phyloP scores from a whole-genome alignment of 1,140 invertebrate genomes.

The Sinonovacula constricta region DNA sequence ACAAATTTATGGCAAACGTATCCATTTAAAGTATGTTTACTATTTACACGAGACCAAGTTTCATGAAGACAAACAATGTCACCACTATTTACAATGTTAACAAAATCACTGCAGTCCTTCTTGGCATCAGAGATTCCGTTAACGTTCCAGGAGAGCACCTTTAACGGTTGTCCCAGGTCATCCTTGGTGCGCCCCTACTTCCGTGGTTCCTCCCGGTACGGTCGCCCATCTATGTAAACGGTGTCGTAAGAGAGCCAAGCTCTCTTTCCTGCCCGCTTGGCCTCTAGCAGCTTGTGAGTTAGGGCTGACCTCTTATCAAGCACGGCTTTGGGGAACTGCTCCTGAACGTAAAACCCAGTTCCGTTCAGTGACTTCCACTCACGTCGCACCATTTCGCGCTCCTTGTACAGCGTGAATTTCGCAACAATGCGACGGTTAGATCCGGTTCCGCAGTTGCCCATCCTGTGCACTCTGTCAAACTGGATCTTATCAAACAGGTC shows the following conservation, averaged over 20 bases:
- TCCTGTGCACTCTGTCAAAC: slow-evolving; percentile 18
- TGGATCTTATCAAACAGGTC: background rate
- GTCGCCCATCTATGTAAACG: slow-evolving; percentile 9
- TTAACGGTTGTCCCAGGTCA: slow-evolving; percentile 2
- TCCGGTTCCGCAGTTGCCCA: background rate
- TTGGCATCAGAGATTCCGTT: slow-evolving; percentile 14
- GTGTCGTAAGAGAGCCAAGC: slow-evolving; percentile 22
- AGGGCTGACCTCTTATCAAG: background rate
- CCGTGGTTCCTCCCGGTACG: too few relatives aligned
- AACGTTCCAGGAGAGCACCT: slow-evolving; percentile 32
- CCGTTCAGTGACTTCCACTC: background rate
- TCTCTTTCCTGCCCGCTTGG: background rate
- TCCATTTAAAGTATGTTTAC: background rate
- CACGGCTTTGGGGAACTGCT: slow-evolving; percentile 19
- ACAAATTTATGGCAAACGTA: slow-evolving; percentile 17
- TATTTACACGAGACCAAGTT: slow-evolving; percentile 13
- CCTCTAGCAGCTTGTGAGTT: background rate
- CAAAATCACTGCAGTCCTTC: background rate
- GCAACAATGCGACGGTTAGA: background rate
- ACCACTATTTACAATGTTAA: slow-evolving; percentile 2
- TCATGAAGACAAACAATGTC: slow-evolving; percentile 26
- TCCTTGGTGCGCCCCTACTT: slow-evolving; percentile 13
- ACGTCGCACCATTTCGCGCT: background rate
- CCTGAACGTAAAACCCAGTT: background rate
- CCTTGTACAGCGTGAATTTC: background rate